Conservation (phyloP, 2,888 invertebrate species). For the Trachelus stipa region DNA sequence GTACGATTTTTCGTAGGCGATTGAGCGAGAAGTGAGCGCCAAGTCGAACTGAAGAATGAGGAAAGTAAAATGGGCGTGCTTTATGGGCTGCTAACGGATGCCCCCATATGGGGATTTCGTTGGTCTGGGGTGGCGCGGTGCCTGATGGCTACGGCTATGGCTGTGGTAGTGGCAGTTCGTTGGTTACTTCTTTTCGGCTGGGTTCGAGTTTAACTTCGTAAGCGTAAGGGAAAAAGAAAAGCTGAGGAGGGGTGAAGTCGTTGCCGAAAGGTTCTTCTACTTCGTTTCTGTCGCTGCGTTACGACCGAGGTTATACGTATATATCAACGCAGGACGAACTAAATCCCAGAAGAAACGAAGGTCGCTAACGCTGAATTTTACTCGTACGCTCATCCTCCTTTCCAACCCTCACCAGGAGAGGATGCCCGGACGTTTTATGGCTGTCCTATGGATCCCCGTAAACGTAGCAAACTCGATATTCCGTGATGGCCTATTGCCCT, state of each 20-base stretch:
- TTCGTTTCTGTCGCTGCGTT: neutral
- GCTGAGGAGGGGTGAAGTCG: neutral
- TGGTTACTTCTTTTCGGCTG: neutral
- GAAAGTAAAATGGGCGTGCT: neutral
- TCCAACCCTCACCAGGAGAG: neutral
- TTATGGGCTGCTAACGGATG: conserved; percentile 6
- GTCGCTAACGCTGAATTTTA: neutral
- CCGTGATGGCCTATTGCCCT: conserved; percentile 4
- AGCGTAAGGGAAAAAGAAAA: neutral
- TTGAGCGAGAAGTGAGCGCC: neutral
- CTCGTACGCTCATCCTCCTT: neutral
- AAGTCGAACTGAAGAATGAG: neutral
- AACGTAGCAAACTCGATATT: conserved; percentile 7
- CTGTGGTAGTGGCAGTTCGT: neutral
- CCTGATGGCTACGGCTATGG: neutral
- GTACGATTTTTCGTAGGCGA: conserved; percentile 2
- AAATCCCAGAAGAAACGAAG: neutral
- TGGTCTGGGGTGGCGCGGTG: neutral
- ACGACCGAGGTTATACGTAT: neutral
- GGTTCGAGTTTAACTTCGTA: neutral
- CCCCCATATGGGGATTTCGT: conserved; percentile 1
- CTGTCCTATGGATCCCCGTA: neutral
- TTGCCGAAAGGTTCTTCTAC: neutral
- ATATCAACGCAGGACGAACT: neutral
- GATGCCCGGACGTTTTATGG: neutral